Evolutionary conservation across 2,888 invertebrate genomes (phyloP).

Genomic region (Apoda limacodes): DNA sequence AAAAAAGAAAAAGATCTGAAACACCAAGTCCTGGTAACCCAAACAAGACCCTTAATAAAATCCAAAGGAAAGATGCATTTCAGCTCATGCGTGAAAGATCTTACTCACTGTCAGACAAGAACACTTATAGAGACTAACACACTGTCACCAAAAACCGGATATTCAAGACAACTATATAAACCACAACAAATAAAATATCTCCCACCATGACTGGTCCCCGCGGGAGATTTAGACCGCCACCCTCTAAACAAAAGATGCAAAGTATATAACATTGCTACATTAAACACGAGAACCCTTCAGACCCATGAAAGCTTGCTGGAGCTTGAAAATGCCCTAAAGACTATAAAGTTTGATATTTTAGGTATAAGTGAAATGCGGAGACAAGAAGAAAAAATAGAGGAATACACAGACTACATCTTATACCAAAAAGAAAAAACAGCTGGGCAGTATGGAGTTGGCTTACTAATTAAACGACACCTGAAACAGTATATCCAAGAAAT

Average conservation of each 20-base stretch:
- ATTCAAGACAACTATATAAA: conserved; percentile 6
- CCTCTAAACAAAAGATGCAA: conserved; percentile 8
- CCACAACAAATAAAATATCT: conserved; percentile 7
- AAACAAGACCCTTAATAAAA: conserved; percentile 2
- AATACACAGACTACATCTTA: conserved; percentile 10
- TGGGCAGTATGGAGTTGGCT: conserved; percentile 6
- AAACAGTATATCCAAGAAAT: too few species aligned
- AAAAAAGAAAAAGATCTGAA: conserved; percentile 1
- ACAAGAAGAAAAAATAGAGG: conserved; percentile 12
- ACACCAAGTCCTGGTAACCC: not conserved
- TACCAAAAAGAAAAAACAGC: conserved; percentile 9
- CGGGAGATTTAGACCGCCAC: conserved; percentile 10
- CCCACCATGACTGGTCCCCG: conserved; percentile 12
- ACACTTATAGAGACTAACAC: conserved; percentile 1
- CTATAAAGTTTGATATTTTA: too few species aligned
- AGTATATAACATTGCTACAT: conserved; percentile 7
- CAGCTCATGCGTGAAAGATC: conserved; percentile 9
- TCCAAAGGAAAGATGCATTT: conserved; percentile 6
- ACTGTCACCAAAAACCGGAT: conserved; percentile 2
- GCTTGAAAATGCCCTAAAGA: too few species aligned
- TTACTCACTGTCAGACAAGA: conserved; percentile 7
- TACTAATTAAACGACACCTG: too few species aligned
- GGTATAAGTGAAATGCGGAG: too few species aligned
- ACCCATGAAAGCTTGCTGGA: conserved; percentile 9
- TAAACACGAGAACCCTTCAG: conserved; percentile 13